Conservation (phyloP, 2,113 vertebrate species). For the Dipodomys ordii region DNA sequence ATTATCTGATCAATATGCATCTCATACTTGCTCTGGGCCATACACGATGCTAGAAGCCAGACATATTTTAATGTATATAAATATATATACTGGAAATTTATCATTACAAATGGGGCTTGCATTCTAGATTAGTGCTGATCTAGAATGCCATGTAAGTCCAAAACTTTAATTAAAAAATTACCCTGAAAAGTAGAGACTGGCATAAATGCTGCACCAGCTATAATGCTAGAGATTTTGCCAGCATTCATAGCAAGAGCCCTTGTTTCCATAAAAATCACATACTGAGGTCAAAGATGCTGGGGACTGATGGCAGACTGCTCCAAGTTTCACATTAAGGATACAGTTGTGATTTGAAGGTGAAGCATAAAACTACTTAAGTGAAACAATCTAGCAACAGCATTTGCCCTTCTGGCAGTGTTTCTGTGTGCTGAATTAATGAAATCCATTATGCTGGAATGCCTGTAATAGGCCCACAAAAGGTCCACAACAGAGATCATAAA, state of each 20-base stretch:
- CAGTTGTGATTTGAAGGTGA: slow-evolving; percentile 38
- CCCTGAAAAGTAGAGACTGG: not conserved
- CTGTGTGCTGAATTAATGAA: slow-evolving; percentile 6
- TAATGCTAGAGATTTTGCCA: not conserved
- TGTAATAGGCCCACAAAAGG: not conserved
- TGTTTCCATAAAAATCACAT: slow-evolving; percentile 2
- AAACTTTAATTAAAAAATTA: slow-evolving; percentile 52
- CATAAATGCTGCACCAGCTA: not conserved
- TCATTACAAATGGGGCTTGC: not conserved
- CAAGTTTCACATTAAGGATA: slow-evolving; percentile 51
- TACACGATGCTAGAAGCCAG: not conserved
- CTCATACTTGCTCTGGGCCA: not conserved
- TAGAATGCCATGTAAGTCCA: not conserved
- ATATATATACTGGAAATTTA: not conserved
- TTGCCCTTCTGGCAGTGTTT: slow-evolving; percentile 22
- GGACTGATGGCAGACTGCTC: not conserved
- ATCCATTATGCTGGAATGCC: not conserved
- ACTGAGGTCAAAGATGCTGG: not conserved
- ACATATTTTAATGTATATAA: not conserved
- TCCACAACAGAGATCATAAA: not conserved
- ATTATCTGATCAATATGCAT: not conserved
- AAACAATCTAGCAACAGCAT: slow-evolving; percentile 55
- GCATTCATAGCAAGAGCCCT: not conserved
- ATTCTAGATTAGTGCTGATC: not conserved
- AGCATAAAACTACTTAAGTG: not conserved